Evolutionary conservation across 2,113 vertebrate genomes (phyloP).

Genomic region (Ceratotherium simum): DNA sequence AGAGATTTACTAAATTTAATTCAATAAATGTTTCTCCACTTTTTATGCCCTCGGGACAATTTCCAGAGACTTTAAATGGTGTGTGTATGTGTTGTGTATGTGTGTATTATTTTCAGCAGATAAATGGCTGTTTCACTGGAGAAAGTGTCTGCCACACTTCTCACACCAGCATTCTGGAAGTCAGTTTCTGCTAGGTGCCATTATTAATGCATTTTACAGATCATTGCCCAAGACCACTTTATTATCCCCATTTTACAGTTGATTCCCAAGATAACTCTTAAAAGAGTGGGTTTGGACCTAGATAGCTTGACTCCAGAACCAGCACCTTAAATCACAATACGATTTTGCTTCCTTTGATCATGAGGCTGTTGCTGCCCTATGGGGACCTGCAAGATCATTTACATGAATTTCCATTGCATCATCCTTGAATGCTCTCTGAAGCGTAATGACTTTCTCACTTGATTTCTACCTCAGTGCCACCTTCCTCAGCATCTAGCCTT

Average conservation of each 20-base stretch:
- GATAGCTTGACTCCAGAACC: background rate
- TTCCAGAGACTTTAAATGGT: background rate
- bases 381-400: background rate
- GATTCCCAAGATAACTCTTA: background rate
- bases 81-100: background rate
- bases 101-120: background rate
- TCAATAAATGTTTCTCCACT: background rate
- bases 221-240: background rate
- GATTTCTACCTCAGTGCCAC: background rate
- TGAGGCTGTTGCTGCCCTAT: accelerated
- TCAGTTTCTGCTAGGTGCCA: background rate
- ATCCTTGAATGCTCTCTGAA: accelerated
- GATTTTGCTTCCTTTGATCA: accelerated
- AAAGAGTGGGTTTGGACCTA: background rate
- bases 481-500: background rate
- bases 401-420: background rate
- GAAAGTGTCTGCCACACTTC: background rate
- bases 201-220: background rate
- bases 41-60: background rate
- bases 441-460: background rate
- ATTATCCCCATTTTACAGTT: background rate
- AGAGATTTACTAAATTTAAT: background rate
- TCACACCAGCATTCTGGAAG: background rate
- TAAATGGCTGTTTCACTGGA: background rate
- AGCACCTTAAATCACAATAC: background rate